Evolutionary conservation across 2,888 invertebrate genomes (phyloP).

Genomic region (Cerastis leucographa): DNA sequence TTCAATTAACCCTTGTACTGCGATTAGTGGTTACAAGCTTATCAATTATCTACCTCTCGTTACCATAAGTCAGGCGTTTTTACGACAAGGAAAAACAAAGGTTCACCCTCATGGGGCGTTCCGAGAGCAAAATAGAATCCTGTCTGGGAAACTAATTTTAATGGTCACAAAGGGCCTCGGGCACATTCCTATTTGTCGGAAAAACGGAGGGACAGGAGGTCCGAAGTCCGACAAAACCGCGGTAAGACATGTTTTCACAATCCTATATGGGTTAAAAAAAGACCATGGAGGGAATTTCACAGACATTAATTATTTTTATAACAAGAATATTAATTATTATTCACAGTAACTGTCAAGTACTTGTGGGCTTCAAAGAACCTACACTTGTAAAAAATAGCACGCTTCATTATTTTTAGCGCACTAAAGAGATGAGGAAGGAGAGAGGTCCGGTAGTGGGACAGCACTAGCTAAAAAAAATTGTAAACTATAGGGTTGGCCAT

Average conservation of each 20-base stretch:
- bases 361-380: not conserved
- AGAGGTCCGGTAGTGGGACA: not conserved
- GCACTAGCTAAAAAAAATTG: not conserved
- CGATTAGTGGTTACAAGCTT: constrained; percentile 31
- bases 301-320: constrained; percentile 6
- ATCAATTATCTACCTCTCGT: constrained; percentile 52
- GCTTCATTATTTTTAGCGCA: too few species aligned
- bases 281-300: constrained; percentile 2
- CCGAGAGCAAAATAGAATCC: constrained; percentile 77
- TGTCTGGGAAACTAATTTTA: constrained; percentile 81
- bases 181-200: constrained; percentile 66
- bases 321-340: constrained; percentile 1
- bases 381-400: not conserved
- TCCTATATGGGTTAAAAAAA: constrained; percentile 14
- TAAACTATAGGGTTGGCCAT: not conserved
- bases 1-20: constrained; percentile 15
- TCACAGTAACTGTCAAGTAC: not conserved
- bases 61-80: constrained; percentile 47
- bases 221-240: constrained; percentile 24
- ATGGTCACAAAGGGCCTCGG: constrained; percentile 68
- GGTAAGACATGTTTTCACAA: constrained; percentile 31
- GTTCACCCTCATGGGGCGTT: constrained; percentile 65
- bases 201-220: constrained; percentile 34
- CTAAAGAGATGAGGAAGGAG: not conserved
- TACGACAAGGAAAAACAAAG: constrained; percentile 61